Conservation (phyloP, 2,888 invertebrate genomes). For the Gymnosoma rotundatum region DNA sequence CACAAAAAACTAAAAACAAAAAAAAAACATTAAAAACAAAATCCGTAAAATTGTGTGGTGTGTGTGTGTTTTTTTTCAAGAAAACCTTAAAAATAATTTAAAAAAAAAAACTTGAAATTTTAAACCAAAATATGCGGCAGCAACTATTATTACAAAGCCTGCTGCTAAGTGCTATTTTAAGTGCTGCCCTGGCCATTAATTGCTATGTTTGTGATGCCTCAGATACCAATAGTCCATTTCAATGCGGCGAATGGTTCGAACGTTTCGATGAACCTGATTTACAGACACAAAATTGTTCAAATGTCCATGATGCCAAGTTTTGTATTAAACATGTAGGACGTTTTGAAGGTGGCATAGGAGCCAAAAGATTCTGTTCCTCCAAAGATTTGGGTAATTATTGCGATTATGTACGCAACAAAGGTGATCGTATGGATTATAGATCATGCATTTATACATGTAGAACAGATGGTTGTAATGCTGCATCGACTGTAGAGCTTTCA, state of each 20-base stretch:
- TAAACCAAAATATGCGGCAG: constrained; percentile 51
- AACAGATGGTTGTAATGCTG: constrained; percentile 92
- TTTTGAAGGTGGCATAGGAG: constrained; percentile 95
- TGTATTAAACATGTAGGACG: constrained; percentile 97
- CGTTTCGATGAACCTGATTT: constrained; percentile 86
- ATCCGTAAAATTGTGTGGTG: constrained; percentile 24
- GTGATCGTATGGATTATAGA: constrained; percentile 92
- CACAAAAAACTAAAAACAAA: constrained; percentile 24
- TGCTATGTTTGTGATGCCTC: constrained; percentile 96
- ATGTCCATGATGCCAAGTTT: constrained; percentile 92
- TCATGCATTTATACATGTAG: constrained; percentile 94
- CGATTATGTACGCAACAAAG: constrained; percentile 92
- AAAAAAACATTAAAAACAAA: constrained; percentile 34
- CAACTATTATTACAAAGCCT: constrained; percentile 67
- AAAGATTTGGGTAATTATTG: constrained; percentile 94
- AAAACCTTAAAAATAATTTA: constrained; percentile 6
- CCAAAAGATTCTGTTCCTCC: constrained; percentile 93
- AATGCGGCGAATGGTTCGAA: constrained; percentile 91
- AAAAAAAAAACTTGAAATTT: background rate
- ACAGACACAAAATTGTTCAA: constrained; percentile 87
- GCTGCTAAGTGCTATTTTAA: constrained; percentile 64
- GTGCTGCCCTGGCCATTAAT: constrained; percentile 85
- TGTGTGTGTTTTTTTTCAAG: constrained; percentile 20
- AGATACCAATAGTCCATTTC: constrained; percentile 88
- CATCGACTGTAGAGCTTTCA: constrained; percentile 72